Percentiles rank a stretch among this genome's conserved stretches.
Evolutionary conservation across 2,888 invertebrate genomes (phyloP).

Genomic region (Hypsopygia costalis): DNA sequence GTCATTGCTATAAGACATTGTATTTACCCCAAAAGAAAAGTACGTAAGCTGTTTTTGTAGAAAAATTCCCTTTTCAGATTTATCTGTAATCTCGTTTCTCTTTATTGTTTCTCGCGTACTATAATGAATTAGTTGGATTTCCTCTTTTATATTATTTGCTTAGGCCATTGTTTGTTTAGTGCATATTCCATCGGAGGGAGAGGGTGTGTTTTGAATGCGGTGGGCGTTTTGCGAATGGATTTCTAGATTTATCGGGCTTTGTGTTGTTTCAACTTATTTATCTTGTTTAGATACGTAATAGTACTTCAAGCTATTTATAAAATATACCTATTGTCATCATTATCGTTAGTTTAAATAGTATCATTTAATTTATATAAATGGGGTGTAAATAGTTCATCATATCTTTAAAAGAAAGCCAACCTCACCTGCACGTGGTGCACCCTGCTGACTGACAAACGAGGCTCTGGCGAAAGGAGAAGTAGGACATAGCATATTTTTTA

Average conservation of each 20-base stretch:
- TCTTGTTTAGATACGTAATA: slow-evolving; percentile 26
- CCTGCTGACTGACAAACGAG: no score
- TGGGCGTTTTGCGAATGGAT: slow-evolving; percentile 58
- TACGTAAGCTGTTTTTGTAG: slow-evolving; percentile 59
- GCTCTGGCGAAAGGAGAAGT: no score
- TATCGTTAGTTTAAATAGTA: no score
- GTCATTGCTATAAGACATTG: slow-evolving; percentile 57
- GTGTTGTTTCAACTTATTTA: slow-evolving; percentile 27
- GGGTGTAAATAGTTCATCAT: no score
- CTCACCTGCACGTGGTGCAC: no score
- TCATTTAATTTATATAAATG: no score
- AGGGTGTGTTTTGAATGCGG: slow-evolving; percentile 56
- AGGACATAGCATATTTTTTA: no score
- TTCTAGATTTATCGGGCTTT: slow-evolving; percentile 60
- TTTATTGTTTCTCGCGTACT: slow-evolving; percentile 64
- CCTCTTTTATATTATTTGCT: slow-evolving; percentile 57
- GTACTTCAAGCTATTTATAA: no score
- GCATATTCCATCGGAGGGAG: slow-evolving; percentile 53
- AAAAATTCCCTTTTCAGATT: slow-evolving; percentile 67
- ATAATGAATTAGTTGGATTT: slow-evolving; percentile 64
- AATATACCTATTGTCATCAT: no score
- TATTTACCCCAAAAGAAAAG: slow-evolving; percentile 68
- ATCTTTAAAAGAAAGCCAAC: no score
- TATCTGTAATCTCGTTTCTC: slow-evolving; percentile 66
- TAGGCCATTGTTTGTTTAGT: slow-evolving; percentile 60